Base-by-base conservation (phyloP, 2,797 vertebrate genomes). In the Rallus crepitans region DNA sequence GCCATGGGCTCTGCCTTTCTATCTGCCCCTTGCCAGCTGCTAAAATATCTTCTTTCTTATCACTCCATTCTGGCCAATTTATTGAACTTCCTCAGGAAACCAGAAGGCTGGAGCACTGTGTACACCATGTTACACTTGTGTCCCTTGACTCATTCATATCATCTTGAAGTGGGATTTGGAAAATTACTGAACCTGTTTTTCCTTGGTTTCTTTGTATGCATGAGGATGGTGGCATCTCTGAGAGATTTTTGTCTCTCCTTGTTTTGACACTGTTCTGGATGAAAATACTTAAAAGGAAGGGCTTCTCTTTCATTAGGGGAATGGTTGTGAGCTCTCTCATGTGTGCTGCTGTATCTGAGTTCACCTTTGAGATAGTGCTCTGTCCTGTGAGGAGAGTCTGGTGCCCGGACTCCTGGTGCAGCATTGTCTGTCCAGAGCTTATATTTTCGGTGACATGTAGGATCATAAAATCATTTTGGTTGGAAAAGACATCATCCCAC, bases 121-220 rank as follows among this genome's bases (percentile, higher is more conserved):
- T 28, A 61, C 28, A 33, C 33, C 4, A 7, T 0, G 2, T 50
- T 48, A 19, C 7, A 3, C 7, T 59, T 45, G n/a, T 1, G 0
- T 90, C 40, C 48, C 52, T 86, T 83, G 57, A 55, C 65, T 94
- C 27, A 17, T 75, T 81, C 55, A 42, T 42, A 18, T n/a, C 35
- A 16, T 65, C 68, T 63, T 78, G 53, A 70, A 72, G 23, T 8
- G 40, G 13, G 9, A 70, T 71, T 73, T 80, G 53, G 39, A 92
- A 94, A 94, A 87, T 35, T 57, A 39, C 53, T 40, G 20, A 80
- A 66, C 6, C 5, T 60, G 27, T 28, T 76, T 14, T 69, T 76
- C 39, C 40, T 47, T 31, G 28, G 40, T 8, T 33, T 42, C 76
- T 56, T 10, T 45, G 18, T 25, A 11, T n/a, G 68, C 9, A 9